A percentile compares a stretch with the other conserved stretches of the same genome.
These are phyloP conservation scores for Artibeus jamaicensis DNA, from an alignment of 2,797 vertebrate species.

Conservation along the genomic window DNA sequence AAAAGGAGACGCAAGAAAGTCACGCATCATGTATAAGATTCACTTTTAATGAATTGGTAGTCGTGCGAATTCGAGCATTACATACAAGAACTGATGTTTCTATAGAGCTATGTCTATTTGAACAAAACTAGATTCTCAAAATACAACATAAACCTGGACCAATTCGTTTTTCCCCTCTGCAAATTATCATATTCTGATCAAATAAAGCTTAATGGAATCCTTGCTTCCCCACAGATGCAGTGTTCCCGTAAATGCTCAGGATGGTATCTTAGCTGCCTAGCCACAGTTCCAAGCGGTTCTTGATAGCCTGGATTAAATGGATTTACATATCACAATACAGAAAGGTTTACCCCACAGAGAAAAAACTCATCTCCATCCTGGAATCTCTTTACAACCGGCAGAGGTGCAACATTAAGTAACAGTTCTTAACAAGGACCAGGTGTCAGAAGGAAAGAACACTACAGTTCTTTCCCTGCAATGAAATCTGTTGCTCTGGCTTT, in stretches of 20 bases:
- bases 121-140: conserved; percentile 14
- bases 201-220: background rate
- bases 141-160: background rate
- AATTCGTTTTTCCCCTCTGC: background rate
- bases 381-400: background rate
- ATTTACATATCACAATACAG: background rate
- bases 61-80: conserved; percentile 28
- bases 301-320: background rate
- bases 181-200: background rate
- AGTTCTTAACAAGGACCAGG: background rate
- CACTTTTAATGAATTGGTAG: conserved; percentile 35
- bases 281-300: background rate
- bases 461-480: background rate
- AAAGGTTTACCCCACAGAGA: background rate
- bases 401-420: background rate
- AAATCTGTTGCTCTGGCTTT: background rate
- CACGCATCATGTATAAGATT: background rate
- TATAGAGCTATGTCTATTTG: background rate
- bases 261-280: background rate
- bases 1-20: background rate
- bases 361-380: background rate
- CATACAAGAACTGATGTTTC: background rate
- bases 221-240: background rate
- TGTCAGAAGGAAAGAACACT: background rate
- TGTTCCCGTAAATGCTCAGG: background rate